Percentiles rank a stretch among this genome's conserved stretches.
Evolutionary conservation across 1,140 invertebrate genomes (phyloP).

Genomic region (Delia radicum): DNA sequence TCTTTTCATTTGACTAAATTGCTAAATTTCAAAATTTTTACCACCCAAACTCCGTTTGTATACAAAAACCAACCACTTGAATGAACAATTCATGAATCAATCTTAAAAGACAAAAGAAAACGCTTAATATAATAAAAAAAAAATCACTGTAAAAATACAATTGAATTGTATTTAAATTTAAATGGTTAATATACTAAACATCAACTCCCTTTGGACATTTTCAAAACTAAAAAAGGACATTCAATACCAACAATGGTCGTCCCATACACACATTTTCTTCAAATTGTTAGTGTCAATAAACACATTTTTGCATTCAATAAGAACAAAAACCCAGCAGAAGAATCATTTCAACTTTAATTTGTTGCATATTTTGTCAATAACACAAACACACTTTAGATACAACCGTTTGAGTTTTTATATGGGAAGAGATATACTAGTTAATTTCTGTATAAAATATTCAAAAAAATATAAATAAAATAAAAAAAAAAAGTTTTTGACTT

Average conservation of each 20-base stretch:
- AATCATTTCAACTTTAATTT: conserved; percentile 46
- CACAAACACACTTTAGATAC: conserved; percentile 24
- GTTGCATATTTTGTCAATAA: conserved; percentile 54
- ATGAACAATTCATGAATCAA: background rate
- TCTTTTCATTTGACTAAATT: no score
- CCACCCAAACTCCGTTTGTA: background rate
- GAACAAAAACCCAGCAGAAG: background rate
- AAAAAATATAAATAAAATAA: background rate
- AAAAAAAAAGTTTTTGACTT: conserved; percentile 22
- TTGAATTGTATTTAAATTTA: conserved; percentile 52
- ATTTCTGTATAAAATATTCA: background rate
- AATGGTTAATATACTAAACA: background rate
- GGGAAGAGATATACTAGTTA: background rate
- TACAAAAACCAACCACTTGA: background rate
- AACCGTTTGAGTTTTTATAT: background rate
- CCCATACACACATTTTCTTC: no score
- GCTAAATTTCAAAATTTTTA: no score
- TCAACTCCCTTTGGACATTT: background rate
- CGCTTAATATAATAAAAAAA: background rate
- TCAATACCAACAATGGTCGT: background rate
- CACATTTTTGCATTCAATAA: background rate
- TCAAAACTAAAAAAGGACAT: background rate
- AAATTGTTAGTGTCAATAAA: background rate
- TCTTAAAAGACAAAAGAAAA: background rate
- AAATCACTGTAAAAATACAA: conserved; percentile 31